A percentile compares a stretch with the other conserved stretches of the same genome.
Evolutionary conservation across 2,797 vertebrate species (phyloP).

Genomic region (Melanotaenia maccullochi): DNA sequence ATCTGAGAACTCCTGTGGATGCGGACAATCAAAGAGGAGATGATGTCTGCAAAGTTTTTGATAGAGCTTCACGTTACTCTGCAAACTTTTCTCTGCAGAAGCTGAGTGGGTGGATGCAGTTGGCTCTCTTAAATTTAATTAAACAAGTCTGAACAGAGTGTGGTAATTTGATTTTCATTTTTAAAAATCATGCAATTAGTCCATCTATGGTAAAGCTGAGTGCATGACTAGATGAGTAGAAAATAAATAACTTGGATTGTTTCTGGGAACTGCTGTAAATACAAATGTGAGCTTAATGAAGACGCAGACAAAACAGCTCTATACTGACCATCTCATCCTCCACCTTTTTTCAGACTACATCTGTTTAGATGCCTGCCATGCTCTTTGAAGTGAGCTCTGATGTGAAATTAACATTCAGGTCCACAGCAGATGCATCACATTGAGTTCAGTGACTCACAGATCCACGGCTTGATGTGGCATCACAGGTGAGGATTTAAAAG

Average conservation of each 20-base stretch:
- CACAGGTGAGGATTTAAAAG: constrained; percentile 8
- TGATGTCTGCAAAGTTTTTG: constrained; percentile 21
- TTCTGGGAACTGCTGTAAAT: constrained; percentile 33
- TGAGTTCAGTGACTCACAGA: constrained; percentile 33
- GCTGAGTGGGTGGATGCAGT: constrained; percentile 53
- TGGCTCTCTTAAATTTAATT: constrained; percentile 53
- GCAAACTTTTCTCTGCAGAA: constrained; percentile 19
- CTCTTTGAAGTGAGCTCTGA: constrained; percentile 72
- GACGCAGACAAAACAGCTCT: constrained; percentile 38
- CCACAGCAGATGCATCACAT: constrained; percentile 25
- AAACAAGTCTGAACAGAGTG: constrained; percentile 47
- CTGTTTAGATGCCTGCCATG: constrained; percentile 52
- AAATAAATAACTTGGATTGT: background rate
- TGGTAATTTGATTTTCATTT: constrained; percentile 36
- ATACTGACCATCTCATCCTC: constrained; percentile 47
- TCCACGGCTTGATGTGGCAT: constrained; percentile 8
- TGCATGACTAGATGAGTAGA: constrained; percentile 32
- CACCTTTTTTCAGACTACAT: constrained; percentile 66
- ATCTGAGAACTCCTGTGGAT: constrained; percentile 84
- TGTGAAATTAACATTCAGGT: constrained; percentile 64
- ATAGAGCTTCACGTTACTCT: constrained; percentile 25
- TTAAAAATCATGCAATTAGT: constrained; percentile 19
- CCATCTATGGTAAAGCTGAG: constrained; percentile 22
- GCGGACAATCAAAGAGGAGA: constrained; percentile 46
- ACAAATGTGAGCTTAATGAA: constrained; percentile 44